phyloP scores from a whole-genome alignment of 2,888 invertebrate genomes.

The Subacronicta megacephala region DNA sequence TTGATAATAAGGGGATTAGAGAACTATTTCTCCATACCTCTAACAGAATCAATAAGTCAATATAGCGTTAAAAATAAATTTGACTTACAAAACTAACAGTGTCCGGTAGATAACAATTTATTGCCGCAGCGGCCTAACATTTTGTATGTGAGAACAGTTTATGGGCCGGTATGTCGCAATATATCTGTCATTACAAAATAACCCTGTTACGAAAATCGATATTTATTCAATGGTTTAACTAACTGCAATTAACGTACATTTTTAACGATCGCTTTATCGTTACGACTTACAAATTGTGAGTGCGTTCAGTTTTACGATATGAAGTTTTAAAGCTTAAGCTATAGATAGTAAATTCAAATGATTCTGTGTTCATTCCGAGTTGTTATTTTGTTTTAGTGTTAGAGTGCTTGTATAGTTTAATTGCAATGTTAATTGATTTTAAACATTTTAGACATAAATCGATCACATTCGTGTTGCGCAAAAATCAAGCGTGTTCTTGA shows the following conservation, averaged over 20 bases:
- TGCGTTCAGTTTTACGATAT: conserved; percentile 32
- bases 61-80: conserved; percentile 27
- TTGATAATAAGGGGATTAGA: not conserved
- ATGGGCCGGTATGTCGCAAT: conserved; percentile 29
- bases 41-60: conserved; percentile 19
- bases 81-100: conserved; percentile 39
- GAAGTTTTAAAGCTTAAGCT: conserved; percentile 12
- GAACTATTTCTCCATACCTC: conserved; percentile 27
- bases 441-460: not conserved
- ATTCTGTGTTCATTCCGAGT: not conserved
- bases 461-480: not conserved
- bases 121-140: conserved; percentile 22
- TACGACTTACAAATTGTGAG: conserved; percentile 28
- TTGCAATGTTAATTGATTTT: no score
- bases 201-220: conserved; percentile 42
- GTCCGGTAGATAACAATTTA: conserved; percentile 33
- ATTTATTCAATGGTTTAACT: conserved; percentile 49
- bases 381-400: not conserved
- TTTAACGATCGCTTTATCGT: conserved; percentile 34
- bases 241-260: conserved; percentile 43
- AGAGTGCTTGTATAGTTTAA: not conserved
- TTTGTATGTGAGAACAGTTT: conserved; percentile 54
- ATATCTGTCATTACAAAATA: conserved; percentile 36
- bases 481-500: conserved; percentile 1
- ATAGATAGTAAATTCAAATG: conserved; percentile 18